Conservation (phyloP, 64 coral and sea anemone genomes). For the Montipora cactus region DNA sequence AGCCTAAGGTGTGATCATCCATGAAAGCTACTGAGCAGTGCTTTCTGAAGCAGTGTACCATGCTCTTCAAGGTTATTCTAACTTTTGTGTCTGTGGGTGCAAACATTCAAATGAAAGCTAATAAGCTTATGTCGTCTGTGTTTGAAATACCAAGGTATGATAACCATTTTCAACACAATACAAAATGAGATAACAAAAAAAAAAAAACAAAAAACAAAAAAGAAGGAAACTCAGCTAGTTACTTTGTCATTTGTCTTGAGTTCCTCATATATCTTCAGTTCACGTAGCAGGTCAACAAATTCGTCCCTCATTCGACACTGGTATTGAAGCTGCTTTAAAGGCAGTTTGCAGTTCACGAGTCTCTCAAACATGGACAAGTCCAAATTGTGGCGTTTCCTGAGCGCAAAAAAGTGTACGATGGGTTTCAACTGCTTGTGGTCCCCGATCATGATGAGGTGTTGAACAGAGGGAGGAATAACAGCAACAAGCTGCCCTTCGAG, state of each 20-base stretch:
- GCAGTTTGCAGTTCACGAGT: constrained; percentile 64
- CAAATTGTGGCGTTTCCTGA: constrained; percentile 53
- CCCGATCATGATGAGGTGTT: constrained; percentile 93
- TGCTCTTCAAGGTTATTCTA: too few species aligned
- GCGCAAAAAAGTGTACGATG: constrained; percentile 35
- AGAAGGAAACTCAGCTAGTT: too few species aligned
- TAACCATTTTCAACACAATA: too few species aligned
- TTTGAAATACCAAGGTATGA: too few species aligned
- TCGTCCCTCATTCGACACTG: constrained; percentile 91
- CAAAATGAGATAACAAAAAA: background rate
- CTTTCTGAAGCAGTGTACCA: too few species aligned
- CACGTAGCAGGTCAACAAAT: constrained; percentile 64
- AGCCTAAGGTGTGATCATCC: too few species aligned
- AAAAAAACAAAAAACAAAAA: too few species aligned
- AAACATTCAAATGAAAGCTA: too few species aligned
- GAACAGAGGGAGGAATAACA: constrained; percentile 69
- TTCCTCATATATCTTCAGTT: constrained; percentile 56
- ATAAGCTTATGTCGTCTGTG: too few species aligned
- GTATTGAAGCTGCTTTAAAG: constrained; percentile 43
- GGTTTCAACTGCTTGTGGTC: constrained; percentile 86
- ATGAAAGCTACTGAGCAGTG: too few species aligned
- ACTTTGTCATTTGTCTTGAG: constrained; percentile 41
- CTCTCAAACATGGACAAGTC: constrained; percentile 92
- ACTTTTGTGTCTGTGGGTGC: too few species aligned
- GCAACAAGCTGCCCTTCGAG: constrained; percentile 84